phyloP scores from a whole-genome alignment of 1,140 invertebrate species.

The Mya arenaria region DNA sequence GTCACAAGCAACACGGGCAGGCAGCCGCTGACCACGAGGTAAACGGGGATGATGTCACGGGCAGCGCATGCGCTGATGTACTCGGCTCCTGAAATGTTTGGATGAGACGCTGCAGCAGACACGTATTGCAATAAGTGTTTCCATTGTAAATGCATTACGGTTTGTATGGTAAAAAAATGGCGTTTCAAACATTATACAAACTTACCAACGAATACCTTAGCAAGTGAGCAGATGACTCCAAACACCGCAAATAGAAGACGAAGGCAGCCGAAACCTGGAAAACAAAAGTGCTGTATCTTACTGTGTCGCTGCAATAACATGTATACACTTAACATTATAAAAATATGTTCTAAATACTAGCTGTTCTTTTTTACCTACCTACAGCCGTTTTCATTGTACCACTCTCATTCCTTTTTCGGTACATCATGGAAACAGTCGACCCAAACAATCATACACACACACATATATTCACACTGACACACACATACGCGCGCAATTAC shows the following conservation, averaged over 20 bases:
- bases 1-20: slow-evolving; percentile 40
- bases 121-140: neutral
- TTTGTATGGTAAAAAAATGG: neutral
- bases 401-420: no score
- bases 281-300: neutral
- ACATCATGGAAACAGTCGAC: no score
- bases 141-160: neutral
- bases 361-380: no score
- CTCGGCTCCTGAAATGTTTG: slow-evolving; percentile 23
- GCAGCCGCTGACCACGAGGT: slow-evolving; percentile 38
- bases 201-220: slow-evolving; percentile 41
- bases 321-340: no score
- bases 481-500: no score
- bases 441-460: no score
- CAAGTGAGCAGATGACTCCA: slow-evolving; percentile 10
- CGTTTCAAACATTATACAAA: neutral
- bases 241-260: neutral
- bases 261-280: slow-evolving; percentile 31
- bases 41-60: slow-evolving; percentile 49
- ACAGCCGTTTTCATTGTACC: no score
- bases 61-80: slow-evolving; percentile 25
- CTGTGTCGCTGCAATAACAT: no score
- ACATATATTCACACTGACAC: no score
- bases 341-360: no score
- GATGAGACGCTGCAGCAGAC: neutral